Base-by-base conservation (phyloP, 2,888 invertebrate genomes). In the Cabera pusaria region DNA sequence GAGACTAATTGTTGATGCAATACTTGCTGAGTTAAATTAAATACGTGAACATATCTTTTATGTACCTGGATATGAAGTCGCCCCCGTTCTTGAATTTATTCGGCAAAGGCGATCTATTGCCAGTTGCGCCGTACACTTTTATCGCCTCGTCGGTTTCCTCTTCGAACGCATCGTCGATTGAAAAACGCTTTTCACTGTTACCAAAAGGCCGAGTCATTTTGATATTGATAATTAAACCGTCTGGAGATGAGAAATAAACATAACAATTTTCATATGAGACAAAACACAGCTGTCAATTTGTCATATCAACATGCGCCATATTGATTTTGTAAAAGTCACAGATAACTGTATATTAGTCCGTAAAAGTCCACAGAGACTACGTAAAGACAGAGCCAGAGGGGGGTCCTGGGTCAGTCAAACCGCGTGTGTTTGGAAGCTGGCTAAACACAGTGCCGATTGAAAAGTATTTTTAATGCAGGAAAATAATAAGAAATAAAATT, bases 91-190 rank as follows among this genome's bases (percentile, higher is more conserved):
- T 85, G 44, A 72, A 78, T 80, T 85, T 86, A 54, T 79, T 84
- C 63, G 85, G 81, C 64, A 93, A 87, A 60, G 94, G 93, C 49
- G 93, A 93, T 60, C 93, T 91, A 73, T 93, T 93, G 49, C 92
- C 93, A 27, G 93, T 94, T 29, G 94, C 92, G 27, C 95, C 95
- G 75, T 96, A 96, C 25, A 95, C 94, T 68, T 93, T 92, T 60
- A 96, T 92, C 35, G 94, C 94, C 72, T 95, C 95, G 65, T 95
- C 95, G 25, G 95, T 94, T 72, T 96, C 95, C 70, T 95, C 95
- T 69, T 95, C 95, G 67, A 95, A 95, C 6, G 95, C 95, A 77
- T 95, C 95, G 77, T 95, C 95, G 60, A 95, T 95, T 29, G 94
- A 94, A 82, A 95, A 95, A 54, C 93, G 88, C 69, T 93, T 93